phyloP scores from a whole-genome alignment of 2,888 invertebrate species.

The Epistrophe eligans region DNA sequence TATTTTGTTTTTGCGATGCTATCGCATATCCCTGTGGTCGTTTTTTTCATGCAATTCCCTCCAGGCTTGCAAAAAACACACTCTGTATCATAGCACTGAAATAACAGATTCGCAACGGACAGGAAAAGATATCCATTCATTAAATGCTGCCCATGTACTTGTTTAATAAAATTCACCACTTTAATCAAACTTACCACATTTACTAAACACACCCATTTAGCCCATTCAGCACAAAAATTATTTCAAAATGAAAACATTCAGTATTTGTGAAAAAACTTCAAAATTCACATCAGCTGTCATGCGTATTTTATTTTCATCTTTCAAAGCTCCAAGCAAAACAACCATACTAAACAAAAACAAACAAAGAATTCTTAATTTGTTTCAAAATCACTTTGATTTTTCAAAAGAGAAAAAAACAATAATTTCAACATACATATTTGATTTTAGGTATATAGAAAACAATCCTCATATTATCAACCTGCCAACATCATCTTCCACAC shows the following conservation, averaged over 20 bases:
- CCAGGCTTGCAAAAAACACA: too few species aligned
- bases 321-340: constrained; percentile 68
- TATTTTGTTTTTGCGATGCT: too few species aligned
- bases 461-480: constrained; percentile 15
- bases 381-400: constrained; percentile 19
- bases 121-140: background rate
- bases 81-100: too few species aligned
- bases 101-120: too few species aligned
- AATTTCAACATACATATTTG: background rate
- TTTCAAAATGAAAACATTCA: constrained; percentile 37
- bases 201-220: constrained; percentile 16
- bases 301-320: constrained; percentile 69
- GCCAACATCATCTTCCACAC: constrained; percentile 24
- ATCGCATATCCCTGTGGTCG: too few species aligned
- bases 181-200: background rate
- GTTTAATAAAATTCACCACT: background rate
- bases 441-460: background rate
- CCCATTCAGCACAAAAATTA: constrained; percentile 9
- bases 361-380: constrained; percentile 59
- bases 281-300: constrained; percentile 71
- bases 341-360: constrained; percentile 71
- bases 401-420: constrained; percentile 3
- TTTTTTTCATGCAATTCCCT: too few species aligned
- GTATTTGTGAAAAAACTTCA: constrained; percentile 9
- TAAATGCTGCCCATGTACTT: constrained; percentile 27